Conservation (phyloP, 30 jellyfish, hydroid and myxozoan species). For the Cassiopea xamachana region DNA sequence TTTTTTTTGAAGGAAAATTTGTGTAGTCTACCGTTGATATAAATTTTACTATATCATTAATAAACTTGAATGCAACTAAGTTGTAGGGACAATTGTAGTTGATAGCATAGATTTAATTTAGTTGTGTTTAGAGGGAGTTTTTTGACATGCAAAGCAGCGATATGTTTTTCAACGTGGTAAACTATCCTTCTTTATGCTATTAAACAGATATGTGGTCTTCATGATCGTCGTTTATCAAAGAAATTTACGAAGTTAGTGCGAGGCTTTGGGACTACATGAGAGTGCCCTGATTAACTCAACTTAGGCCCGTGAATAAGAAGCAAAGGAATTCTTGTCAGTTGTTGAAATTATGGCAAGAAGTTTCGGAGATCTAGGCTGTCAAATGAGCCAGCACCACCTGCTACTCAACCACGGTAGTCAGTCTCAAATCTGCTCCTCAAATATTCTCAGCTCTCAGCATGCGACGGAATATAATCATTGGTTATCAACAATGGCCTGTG, state of each 20-base stretch:
- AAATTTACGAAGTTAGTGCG: not conserved
- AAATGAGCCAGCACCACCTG: constrained; percentile 54
- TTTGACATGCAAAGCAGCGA: not conserved
- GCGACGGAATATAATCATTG: constrained; percentile 36
- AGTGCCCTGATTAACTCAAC: not conserved
- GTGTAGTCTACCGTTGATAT: too few relatives aligned
- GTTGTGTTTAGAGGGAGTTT: not conserved
- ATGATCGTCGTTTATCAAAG: not conserved
- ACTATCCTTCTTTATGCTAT: not conserved
- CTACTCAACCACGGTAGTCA: constrained; percentile 25
- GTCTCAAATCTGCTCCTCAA: constrained; percentile 58
- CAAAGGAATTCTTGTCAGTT: not conserved
- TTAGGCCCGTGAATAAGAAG: not conserved
- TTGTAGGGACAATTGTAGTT: too few relatives aligned
- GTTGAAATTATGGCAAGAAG: constrained; percentile 8
- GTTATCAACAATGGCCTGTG: constrained; percentile 52
- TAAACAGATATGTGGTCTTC: not conserved
- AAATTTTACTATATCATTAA: too few relatives aligned
- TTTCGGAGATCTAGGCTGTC: constrained; percentile 45
- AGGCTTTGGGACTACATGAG: not conserved
- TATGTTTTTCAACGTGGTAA: not conserved
- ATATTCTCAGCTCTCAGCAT: constrained; percentile 5
- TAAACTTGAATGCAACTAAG: too few relatives aligned
- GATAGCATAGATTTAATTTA: not conserved
- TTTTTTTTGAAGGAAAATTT: too few relatives aligned